Conservation (phyloP, 2,113 vertebrate species). For the Pseudorhombus dupliciocellatus region DNA sequence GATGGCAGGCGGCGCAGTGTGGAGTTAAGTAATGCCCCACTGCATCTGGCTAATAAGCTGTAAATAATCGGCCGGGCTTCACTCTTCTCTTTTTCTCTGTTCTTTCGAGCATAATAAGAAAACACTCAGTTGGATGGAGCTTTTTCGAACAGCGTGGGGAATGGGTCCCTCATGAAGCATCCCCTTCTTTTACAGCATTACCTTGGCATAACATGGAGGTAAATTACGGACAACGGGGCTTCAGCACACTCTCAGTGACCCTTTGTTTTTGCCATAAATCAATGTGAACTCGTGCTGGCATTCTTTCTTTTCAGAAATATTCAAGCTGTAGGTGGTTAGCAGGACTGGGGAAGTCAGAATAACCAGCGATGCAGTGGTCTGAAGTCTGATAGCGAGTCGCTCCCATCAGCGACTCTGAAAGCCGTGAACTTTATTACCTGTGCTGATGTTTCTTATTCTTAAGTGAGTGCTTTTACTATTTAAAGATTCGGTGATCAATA, state of each 20-base stretch:
- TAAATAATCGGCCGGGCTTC: constrained; percentile 70
- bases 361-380: neutral
- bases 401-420: neutral
- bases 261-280: constrained; percentile 46
- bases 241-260: constrained; percentile 44
- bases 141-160: constrained; percentile 41
- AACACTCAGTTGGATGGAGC: constrained; percentile 63
- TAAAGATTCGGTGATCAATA: neutral
- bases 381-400: neutral
- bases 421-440: neutral
- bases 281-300: constrained; percentile 38
- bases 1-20: constrained; percentile 63
- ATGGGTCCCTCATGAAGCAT: constrained; percentile 41
- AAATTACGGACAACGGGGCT: constrained; percentile 39
- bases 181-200: constrained; percentile 39
- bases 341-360: neutral
- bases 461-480: neutral
- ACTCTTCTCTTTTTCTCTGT: constrained; percentile 38
- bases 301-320: constrained; percentile 29
- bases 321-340: constrained; percentile 13
- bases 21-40: constrained; percentile 66
- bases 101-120: constrained; percentile 68
- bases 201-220: constrained; percentile 37
- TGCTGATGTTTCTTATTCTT: neutral
- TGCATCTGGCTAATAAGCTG: constrained; percentile 79